phyloP scores from a whole-genome alignment of 2,888 invertebrate species.

The Parochlus steinenii region DNA sequence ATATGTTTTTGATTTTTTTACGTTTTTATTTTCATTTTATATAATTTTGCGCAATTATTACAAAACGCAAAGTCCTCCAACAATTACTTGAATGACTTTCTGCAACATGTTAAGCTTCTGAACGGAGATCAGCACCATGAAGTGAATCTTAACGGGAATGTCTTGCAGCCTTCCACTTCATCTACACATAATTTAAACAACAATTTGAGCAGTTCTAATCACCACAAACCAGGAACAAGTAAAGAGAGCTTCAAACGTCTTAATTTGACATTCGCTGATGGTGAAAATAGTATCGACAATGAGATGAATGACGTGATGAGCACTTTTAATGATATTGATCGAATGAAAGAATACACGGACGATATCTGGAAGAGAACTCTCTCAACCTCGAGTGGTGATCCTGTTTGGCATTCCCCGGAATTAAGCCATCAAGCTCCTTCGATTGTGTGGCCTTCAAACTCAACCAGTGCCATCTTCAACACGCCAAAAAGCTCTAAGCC shows the following conservation, averaged over 20 bases:
- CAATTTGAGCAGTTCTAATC: not conserved
- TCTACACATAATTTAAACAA: not conserved
- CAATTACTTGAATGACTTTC: constrained; percentile 12
- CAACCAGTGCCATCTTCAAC: not conserved
- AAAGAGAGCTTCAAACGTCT: too few species aligned
- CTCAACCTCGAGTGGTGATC: constrained; percentile 10
- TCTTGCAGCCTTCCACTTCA: constrained; percentile 1
- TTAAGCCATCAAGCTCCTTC: not conserved
- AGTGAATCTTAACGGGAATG: not conserved
- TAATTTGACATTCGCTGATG: too few species aligned
- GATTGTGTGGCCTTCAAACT: constrained; percentile 6
- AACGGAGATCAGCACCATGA: too few species aligned
- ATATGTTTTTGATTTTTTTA: not conserved
- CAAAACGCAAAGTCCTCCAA: constrained; percentile 1
- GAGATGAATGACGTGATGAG: constrained; percentile 6
- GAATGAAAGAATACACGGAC: constrained; percentile 8
- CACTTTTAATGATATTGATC: constrained; percentile 7
- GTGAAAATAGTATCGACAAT: constrained; percentile 11
- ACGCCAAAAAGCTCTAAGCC: constrained; percentile 5
- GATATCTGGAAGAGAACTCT: constrained; percentile 11
- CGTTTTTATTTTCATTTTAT: constrained; percentile 1
- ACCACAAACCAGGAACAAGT: constrained; percentile 3
- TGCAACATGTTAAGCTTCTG: constrained; percentile 8
- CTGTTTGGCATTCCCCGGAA: constrained; percentile 8
- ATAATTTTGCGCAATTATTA: not conserved